Base-by-base conservation (phyloP, 2,797 vertebrate species). In the Falco columbarius region DNA sequence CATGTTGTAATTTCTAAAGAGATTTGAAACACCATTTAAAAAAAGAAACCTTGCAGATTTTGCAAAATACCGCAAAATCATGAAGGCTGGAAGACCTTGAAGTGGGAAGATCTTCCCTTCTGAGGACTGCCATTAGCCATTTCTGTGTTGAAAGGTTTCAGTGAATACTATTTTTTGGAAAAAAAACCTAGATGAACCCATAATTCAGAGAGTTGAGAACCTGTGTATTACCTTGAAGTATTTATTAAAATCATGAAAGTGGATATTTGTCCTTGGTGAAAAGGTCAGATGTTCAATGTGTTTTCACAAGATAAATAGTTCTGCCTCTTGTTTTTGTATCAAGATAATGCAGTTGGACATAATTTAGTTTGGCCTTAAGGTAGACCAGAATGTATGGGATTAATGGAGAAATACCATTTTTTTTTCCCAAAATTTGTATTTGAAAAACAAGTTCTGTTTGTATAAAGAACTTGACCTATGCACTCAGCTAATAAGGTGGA, bases 201-300 rank as follows among this genome's bases (percentile, higher is more conserved):
- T 52, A 21, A 46, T 40, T 63, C n/a, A 26, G 75, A 47, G 32
- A 7, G 14, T 17, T 75, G 62, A 75, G 42, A 70, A 44, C 18
- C 9, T 6, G 9, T 36, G 23, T 32, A 1, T 86, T 68, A 32
- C 18, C 38, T 65, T 93, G 61, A 81, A 72, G 59, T 54, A 32
- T 52, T 93, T 84, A 75, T 47, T 95, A 88, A 89, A 92, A 52
- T 81, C 36, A 70, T 42, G 79, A 68, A 85, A 89, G 38, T 82
- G 49, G 67, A 36, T 93, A 67, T 93, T 97, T 96, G 91, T 82
- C 84, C 68, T 54, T 92, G 55, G 55, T 81, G 79, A 68, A 95
- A 91, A 97, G 79, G 84, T 91, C 80, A 81, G 40, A 67, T 66
- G 21, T 34, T 91, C 70, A 84, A 59, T 74, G 54, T 93, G 62